These are phyloP conservation scores for Chaetodon trifascialis DNA, from an alignment of 2,113 vertebrate species.

Conservation along the genomic window DNA sequence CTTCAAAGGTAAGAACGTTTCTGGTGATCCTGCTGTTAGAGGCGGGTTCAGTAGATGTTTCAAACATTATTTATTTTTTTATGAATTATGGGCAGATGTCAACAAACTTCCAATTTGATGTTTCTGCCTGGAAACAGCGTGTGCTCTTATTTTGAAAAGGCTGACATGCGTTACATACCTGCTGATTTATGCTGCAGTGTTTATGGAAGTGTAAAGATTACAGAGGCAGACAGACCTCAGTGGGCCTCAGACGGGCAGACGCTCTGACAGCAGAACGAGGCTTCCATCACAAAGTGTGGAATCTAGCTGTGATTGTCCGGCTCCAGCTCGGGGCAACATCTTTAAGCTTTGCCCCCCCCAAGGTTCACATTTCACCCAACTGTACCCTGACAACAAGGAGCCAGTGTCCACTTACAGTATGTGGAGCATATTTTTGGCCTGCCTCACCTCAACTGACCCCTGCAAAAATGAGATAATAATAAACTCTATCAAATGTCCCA, in stretches of 20 bases:
- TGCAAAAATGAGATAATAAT: slow-evolving; percentile 20
- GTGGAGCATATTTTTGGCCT: slow-evolving; percentile 55
- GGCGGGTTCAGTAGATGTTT: not conserved
- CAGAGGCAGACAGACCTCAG: slow-evolving; percentile 1
- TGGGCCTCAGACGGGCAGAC: too few species aligned
- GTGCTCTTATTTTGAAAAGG: slow-evolving; percentile 19
- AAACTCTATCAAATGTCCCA: slow-evolving; percentile 5
- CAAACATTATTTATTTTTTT: not conserved
- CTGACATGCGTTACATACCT: not conserved
- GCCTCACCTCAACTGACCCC: slow-evolving; percentile 15
- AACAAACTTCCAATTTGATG: not conserved
- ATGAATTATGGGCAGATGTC: not conserved
- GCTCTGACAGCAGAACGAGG: slow-evolving; percentile 46
- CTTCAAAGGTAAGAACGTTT: slow-evolving; percentile 42
- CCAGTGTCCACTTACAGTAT: slow-evolving; percentile 51
- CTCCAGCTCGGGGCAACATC: slow-evolving; percentile 55
- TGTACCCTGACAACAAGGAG: slow-evolving; percentile 61
- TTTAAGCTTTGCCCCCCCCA: slow-evolving; percentile 29
- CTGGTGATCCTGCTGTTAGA: not conserved
- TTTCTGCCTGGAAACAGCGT: slow-evolving; percentile 2
- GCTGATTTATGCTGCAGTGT: slow-evolving; percentile 20
- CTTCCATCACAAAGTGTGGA: slow-evolving; percentile 71
- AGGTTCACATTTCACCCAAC: slow-evolving; percentile 65
- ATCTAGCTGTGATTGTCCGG: slow-evolving; percentile 65
- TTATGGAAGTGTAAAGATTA: slow-evolving; percentile 47